Evolutionary conservation across 1,140 invertebrate species (phyloP).

Genomic region (Drosophila auraria): DNA sequence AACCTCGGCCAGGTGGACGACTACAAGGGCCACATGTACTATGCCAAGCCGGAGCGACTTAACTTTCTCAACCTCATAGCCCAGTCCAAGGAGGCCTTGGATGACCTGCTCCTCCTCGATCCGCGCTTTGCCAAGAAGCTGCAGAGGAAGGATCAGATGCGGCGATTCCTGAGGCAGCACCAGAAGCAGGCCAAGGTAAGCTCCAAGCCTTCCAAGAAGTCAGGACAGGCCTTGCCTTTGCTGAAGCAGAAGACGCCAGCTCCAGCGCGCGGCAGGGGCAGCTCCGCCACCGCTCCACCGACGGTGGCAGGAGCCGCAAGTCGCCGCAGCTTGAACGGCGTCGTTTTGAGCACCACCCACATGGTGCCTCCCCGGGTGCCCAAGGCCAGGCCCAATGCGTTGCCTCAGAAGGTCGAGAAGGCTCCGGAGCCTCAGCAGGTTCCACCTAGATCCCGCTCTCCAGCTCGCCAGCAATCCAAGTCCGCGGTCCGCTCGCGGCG

Average conservation of each 20-base stretch:
- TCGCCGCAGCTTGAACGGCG: constrained; percentile 29
- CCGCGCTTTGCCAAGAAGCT: background rate
- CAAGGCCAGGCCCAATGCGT: too few relatives aligned
- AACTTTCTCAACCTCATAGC: constrained; percentile 54
- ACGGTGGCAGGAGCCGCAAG: constrained; percentile 6
- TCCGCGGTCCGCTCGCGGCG: background rate
- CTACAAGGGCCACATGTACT: constrained; percentile 68
- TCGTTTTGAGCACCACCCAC: constrained; percentile 46
- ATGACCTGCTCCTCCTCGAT: constrained; percentile 53
- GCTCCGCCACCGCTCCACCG: constrained; percentile 27
- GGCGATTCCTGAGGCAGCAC: background rate
- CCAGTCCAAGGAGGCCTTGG: constrained; percentile 69
- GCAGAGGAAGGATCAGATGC: background rate
- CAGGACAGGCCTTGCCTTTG: too few relatives aligned
- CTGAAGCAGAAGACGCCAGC: background rate
- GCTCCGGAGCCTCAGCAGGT: too few relatives aligned
- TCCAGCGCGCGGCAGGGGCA: background rate
- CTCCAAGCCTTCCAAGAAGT: background rate
- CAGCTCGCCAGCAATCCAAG: too few relatives aligned
- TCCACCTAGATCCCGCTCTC: too few relatives aligned
- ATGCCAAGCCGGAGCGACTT: constrained; percentile 56
- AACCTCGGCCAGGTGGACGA: constrained; percentile 55
- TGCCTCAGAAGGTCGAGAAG: too few relatives aligned
- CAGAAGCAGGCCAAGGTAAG: background rate
- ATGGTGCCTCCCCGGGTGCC: background rate